phyloP scores from a whole-genome alignment of 1,140 invertebrate genomes.

The Hylaeus volcanicus region DNA sequence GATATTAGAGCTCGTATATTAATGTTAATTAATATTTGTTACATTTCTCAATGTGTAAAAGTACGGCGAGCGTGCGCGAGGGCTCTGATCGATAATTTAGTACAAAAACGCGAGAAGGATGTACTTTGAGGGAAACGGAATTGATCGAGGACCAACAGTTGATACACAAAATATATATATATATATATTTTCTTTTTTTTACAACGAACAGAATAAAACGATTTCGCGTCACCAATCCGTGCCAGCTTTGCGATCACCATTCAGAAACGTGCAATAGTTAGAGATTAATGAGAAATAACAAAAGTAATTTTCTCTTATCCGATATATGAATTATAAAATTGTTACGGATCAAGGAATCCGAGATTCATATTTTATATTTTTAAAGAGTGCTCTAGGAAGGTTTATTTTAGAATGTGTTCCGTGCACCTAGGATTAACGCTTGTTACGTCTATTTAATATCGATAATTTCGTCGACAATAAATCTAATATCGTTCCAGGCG shows the following conservation, averaged over 20 bases:
- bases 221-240: background rate
- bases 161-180: background rate
- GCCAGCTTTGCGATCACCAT: background rate
- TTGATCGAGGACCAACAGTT: background rate
- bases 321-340: background rate
- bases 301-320: background rate
- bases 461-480: constrained; percentile 26
- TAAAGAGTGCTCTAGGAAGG: background rate
- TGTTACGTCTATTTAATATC: constrained; percentile 19
- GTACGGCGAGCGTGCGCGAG: too few relatives aligned
- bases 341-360: background rate
- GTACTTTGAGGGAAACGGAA: background rate
- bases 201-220: background rate
- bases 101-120: background rate
- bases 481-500: background rate
- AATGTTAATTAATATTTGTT: too few relatives aligned
- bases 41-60: too few relatives aligned
- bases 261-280: background rate
- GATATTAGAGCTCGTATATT: background rate
- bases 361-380: constrained; percentile 33
- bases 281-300: background rate
- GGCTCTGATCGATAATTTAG: too few relatives aligned
- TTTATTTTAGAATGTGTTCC: constrained; percentile 10
- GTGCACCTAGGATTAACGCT: constrained; percentile 20
- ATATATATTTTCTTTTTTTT: background rate